Conservation (phyloP, 1,140 invertebrate genomes). For the Batillaria attramentaria region DNA sequence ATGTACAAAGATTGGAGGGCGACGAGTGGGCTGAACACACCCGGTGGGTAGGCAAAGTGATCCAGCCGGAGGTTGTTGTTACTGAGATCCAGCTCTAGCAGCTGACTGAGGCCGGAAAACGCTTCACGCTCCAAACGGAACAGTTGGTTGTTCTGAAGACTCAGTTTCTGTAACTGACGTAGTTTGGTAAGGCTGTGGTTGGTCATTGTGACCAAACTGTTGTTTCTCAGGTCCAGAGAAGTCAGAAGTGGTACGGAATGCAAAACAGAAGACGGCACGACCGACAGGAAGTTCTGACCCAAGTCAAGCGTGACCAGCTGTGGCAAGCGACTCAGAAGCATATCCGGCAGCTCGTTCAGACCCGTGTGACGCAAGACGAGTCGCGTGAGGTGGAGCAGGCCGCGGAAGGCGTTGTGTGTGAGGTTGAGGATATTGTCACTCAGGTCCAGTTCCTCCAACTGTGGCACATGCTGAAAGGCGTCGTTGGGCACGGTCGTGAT, state of each 20-base stretch:
- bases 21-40: not conserved
- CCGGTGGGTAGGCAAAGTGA: not conserved
- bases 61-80: not conserved
- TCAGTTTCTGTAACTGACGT: not conserved
- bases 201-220: not conserved
- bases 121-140: not conserved
- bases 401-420: not conserved
- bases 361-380: not conserved
- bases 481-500: not conserved
- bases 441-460: too few species aligned
- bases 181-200: not conserved
- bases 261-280: not conserved
- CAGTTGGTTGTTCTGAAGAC: not conserved
- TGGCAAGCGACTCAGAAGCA: not conserved
- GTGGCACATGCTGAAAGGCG: not conserved
- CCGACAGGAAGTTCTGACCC: not conserved
- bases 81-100: conserved; percentile 5
- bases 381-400: not conserved
- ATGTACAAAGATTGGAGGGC: not conserved
- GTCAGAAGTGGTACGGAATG: not conserved
- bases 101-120: not conserved
- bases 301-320: not conserved
- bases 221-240: not conserved
- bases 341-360: not conserved
- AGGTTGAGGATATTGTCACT: too few species aligned